A percentile compares a stretch with the other conserved stretches of the same genome.
Evolutionary conservation across 2,797 vertebrate genomes (phyloP).

Genomic region (Phoxinus dragarum): DNA sequence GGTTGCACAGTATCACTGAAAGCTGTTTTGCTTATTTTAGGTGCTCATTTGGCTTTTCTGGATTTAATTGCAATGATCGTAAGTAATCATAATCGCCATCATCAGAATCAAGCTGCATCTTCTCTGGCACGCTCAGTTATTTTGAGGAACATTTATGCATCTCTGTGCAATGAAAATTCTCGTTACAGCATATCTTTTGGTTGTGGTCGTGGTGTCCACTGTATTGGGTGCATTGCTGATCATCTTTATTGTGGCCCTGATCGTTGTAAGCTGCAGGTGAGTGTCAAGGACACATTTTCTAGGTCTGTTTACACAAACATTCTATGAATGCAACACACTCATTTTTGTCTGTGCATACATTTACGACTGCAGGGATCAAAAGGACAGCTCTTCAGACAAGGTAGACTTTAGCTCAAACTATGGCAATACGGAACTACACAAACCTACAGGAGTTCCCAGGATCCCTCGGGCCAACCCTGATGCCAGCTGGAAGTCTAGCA

Average conservation of each 20-base stretch:
- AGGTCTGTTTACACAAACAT: neutral
- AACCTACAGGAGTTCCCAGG: conserved; percentile 53
- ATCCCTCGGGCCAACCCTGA: conserved; percentile 60
- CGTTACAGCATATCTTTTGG: conserved; percentile 51
- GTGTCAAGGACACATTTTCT: neutral
- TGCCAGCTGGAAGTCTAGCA: conserved; percentile 49
- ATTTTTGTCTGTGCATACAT: neutral
- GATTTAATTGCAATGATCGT: neutral
- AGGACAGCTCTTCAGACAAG: neutral
- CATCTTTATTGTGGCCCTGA: conserved; percentile 34
- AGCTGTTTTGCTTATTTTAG: conserved; percentile 7
- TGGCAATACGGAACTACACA: conserved; percentile 40
- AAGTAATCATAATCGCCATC: neutral
- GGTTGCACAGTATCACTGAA: neutral
- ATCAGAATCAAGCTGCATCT: neutral
- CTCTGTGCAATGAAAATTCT: neutral
- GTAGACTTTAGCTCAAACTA: neutral
- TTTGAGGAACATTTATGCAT: neutral
- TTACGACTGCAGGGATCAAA: conserved; percentile 18
- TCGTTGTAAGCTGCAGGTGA: conserved; percentile 50
- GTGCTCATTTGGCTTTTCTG: neutral
- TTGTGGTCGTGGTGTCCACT: conserved; percentile 48
- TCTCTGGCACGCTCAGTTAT: neutral
- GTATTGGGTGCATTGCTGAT: conserved; percentile 57
- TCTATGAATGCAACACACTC: neutral